Conservation (phyloP, 2,888 invertebrate species). For the Amphipyra tragopoginis region DNA sequence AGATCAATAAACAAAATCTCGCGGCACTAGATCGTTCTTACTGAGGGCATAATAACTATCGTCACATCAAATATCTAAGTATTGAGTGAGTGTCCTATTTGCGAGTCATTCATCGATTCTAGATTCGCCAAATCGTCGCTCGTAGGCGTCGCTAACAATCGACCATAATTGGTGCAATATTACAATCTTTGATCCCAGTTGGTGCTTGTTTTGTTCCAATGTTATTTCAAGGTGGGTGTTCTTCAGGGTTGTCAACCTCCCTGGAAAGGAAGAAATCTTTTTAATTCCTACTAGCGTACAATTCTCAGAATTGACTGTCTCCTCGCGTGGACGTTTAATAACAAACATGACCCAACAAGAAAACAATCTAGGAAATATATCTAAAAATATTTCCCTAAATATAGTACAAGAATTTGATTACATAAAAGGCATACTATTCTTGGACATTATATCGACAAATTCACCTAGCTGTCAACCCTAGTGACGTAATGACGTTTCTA, state of each 20-base stretch:
- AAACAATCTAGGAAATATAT: no score
- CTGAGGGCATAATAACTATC: no score
- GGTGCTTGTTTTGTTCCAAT: constrained; percentile 30
- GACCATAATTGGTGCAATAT: constrained; percentile 45
- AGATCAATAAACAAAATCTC: no score
- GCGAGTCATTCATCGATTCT: constrained; percentile 18
- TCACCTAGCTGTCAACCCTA: constrained; percentile 25
- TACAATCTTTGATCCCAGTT: constrained; percentile 35
- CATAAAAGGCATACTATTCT: no score
- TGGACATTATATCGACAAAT: not conserved
- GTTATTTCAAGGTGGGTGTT: constrained; percentile 29
- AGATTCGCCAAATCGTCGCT: constrained; percentile 6
- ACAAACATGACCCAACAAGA: no score
- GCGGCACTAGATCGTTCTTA: not conserved
- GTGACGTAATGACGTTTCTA: constrained; percentile 8
- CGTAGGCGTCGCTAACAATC: constrained; percentile 29
- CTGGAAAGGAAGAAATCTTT: not conserved
- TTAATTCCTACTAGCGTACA: no score
- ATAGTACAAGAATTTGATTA: no score
- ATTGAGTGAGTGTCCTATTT: constrained; percentile 10
- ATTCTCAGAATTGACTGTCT: no score
- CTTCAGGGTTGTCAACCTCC: constrained; percentile 1
- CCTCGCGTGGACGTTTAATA: no score
- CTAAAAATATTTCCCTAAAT: no score
- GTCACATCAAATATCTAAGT: no score